Evolutionary conservation across 2,888 invertebrate genomes (phyloP).

Genomic region (Caprella mutica): DNA sequence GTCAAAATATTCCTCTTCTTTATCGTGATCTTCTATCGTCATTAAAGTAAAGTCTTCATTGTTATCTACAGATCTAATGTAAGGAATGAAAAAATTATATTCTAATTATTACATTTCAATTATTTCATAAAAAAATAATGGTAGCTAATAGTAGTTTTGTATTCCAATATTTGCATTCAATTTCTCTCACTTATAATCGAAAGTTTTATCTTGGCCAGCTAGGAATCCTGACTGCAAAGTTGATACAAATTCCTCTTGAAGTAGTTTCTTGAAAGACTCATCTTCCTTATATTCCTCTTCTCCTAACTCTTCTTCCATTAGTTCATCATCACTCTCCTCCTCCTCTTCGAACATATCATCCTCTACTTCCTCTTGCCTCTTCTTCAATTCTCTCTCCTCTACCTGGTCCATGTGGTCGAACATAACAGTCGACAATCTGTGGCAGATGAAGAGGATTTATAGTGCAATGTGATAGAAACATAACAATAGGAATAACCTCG

Average conservation of each 20-base stretch:
- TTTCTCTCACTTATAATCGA: constrained; percentile 57
- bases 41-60: constrained; percentile 68
- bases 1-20: constrained; percentile 84
- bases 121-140: background rate
- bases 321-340: constrained; percentile 12
- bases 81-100: too few species aligned
- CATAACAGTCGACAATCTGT: constrained; percentile 58
- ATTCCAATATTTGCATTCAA: background rate
- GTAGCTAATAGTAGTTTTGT: background rate
- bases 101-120: too few species aligned
- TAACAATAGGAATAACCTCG: too few species aligned
- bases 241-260: constrained; percentile 68
- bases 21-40: constrained; percentile 61
- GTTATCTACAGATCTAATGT: constrained; percentile 62
- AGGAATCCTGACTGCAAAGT: constrained; percentile 76
- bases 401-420: constrained; percentile 69
- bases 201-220: constrained; percentile 65
- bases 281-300: constrained; percentile 38
- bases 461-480: too few species aligned
- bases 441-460: too few species aligned
- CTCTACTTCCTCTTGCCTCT: constrained; percentile 50
- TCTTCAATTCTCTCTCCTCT: constrained; percentile 51
- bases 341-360: constrained; percentile 38
- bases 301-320: background rate
- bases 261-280: constrained; percentile 45